phyloP scores from a whole-genome alignment of 1,140 invertebrate genomes.

The Anadara kagoshimensis region DNA sequence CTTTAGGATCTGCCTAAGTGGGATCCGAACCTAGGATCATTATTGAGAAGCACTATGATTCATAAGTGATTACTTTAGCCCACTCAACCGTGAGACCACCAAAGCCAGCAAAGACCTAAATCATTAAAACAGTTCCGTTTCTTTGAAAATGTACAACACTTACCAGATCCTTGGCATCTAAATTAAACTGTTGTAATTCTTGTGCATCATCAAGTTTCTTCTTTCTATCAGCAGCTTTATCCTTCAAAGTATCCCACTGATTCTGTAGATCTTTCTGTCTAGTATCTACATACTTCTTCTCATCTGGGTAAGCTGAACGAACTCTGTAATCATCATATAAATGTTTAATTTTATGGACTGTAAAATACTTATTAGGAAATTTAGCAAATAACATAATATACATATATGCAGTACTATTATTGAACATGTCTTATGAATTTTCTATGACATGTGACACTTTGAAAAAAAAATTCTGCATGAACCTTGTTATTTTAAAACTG shows the following conservation, averaged over 20 bases:
- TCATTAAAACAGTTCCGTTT: no score
- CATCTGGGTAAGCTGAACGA: slow-evolving; percentile 92
- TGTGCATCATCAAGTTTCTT: slow-evolving; percentile 89
- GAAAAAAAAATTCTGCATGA: no score
- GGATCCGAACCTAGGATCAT: no score
- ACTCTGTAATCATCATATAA: slow-evolving; percentile 75
- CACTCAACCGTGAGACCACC: no score
- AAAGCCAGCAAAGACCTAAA: no score
- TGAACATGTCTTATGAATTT: not conserved
- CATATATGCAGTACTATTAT: not conserved
- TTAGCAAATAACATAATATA: not conserved
- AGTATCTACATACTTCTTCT: slow-evolving; percentile 87
- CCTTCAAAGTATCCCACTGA: slow-evolving; percentile 89
- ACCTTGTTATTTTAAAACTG: no score
- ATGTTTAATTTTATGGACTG: not conserved
- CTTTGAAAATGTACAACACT: slow-evolving; percentile 25
- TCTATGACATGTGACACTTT: not conserved
- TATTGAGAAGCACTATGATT: no score
- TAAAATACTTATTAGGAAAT: not conserved
- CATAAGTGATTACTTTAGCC: no score
- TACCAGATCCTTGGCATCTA: slow-evolving; percentile 85
- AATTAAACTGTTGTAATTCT: slow-evolving; percentile 95
- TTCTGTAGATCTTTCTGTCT: slow-evolving; percentile 89
- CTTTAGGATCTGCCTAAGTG: no score
- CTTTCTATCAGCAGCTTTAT: slow-evolving; percentile 85